Evolutionary conservation across 2,888 invertebrate genomes (phyloP), one percentile per base, ranked within the genome.

Genomic region (Limenitis camilla): DNA sequence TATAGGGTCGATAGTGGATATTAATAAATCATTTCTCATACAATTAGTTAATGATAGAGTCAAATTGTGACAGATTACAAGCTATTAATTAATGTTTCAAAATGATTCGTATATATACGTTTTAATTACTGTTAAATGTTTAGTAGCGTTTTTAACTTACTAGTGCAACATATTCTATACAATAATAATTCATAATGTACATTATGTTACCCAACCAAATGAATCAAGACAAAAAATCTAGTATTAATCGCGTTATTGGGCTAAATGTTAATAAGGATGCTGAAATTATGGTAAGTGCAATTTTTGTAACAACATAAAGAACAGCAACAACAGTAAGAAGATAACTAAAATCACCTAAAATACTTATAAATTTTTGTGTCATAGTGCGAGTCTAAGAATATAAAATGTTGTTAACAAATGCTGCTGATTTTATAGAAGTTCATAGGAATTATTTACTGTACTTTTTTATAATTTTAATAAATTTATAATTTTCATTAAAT

Each of bases 31-130:
- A 60, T 59, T 63, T 60, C 61, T 62, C 51, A 55, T 35, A 64
- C 63, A 65, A 75, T 77, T 78, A 79, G 71, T 74, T 77, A 79
- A 78, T 74, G 64, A 62, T 49, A 47, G 47, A 64, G 64, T 52
- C 58, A 61, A 65, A 60, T 72, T 73, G 72, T 66, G 62, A 63
- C 70, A 66, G 70, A 68, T 61, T 56, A 55, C 61, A 64, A 60
- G 59, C 69, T 63, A 74, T 78, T 75, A 71, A 75, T 72, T 75
- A 75, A 74, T 76, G 67, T 65, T 64, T 67, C 61, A 52, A 60
- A 63, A 69, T 58, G 60, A 63, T 61, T 59, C 61, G 61, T 76
- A 75, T 79, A 78, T 71, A 81, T 69, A 72, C 62, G 62, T 66
- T 57, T 60, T 65, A 48, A 63, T 62, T 56, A 56, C 58, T 63